phyloP scores from a whole-genome alignment of 2,113 vertebrate species.

The Neomonachus schauinslandi region DNA sequence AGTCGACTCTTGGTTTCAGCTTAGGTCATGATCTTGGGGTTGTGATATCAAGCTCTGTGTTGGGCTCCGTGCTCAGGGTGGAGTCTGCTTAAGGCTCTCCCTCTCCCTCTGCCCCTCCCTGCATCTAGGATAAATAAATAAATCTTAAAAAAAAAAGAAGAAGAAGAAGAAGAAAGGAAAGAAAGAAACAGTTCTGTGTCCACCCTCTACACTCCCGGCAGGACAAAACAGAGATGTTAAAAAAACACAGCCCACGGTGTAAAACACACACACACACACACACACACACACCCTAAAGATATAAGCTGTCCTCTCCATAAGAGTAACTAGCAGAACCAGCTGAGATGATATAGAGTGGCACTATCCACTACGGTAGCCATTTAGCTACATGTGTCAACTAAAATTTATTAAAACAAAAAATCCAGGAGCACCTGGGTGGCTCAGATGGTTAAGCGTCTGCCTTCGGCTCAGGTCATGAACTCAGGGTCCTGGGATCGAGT shows the following conservation, averaged over 20 bases:
- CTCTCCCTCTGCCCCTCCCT: neutral
- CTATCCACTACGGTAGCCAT: neutral
- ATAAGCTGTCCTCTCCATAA: neutral
- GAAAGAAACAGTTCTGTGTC: neutral
- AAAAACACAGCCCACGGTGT: neutral
- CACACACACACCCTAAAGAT: neutral
- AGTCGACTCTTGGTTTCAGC: neutral
- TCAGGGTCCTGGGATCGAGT: too few species aligned
- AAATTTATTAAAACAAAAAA: neutral
- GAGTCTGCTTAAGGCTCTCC: neutral
- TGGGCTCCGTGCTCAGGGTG: neutral
- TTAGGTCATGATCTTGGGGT: neutral
- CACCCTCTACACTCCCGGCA: neutral
- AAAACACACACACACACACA: neutral
- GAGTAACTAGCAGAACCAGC: neutral
- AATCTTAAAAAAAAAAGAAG: neutral
- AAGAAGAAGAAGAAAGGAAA: too few species aligned
- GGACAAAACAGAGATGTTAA: neutral
- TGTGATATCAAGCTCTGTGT: neutral
- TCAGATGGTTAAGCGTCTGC: too few species aligned
- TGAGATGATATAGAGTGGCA: neutral
- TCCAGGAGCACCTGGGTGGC: too few species aligned
- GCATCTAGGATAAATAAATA: neutral
- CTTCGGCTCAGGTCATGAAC: too few species aligned
- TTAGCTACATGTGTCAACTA: neutral